phyloP scores from a whole-genome alignment of 1,140 invertebrate genomes.

The Drosophila nigrodunni region DNA sequence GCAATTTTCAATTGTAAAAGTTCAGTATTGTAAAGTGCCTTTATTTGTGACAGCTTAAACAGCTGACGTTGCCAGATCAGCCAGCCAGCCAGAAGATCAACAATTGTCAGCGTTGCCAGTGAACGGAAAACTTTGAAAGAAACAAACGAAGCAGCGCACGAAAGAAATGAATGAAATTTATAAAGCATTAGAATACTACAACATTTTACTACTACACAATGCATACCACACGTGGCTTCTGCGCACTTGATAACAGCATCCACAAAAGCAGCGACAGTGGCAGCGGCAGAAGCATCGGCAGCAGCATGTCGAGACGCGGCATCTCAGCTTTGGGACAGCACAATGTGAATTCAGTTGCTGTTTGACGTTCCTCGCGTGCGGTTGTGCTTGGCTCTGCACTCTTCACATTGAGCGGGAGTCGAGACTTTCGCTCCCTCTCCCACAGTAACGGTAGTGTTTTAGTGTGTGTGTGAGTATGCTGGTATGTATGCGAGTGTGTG shows the following conservation, averaged over 20 bases:
- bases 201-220: conserved; percentile 59
- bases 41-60: background rate
- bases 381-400: conserved; percentile 67
- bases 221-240: conserved; percentile 40
- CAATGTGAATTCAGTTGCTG: conserved; percentile 81
- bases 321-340: conserved; percentile 66
- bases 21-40: background rate
- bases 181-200: conserved; percentile 77
- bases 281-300: too few species aligned
- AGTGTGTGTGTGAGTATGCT: conserved; percentile 16
- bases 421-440: conserved; percentile 18
- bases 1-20: background rate
- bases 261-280: conserved; percentile 29
- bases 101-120: conserved; percentile 26
- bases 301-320: conserved; percentile 15
- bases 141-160: background rate
- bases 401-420: conserved; percentile 34
- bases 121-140: background rate
- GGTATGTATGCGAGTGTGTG: conserved; percentile 37
- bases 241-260: conserved; percentile 69
- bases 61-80: conserved; percentile 2
- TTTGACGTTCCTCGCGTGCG: conserved; percentile 80
- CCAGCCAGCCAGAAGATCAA: background rate
- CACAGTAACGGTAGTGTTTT: conserved; percentile 24
- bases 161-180: conserved; percentile 62